phyloP scores from a whole-genome alignment of 2,113 vertebrate species.

The Meriones unguiculatus region DNA sequence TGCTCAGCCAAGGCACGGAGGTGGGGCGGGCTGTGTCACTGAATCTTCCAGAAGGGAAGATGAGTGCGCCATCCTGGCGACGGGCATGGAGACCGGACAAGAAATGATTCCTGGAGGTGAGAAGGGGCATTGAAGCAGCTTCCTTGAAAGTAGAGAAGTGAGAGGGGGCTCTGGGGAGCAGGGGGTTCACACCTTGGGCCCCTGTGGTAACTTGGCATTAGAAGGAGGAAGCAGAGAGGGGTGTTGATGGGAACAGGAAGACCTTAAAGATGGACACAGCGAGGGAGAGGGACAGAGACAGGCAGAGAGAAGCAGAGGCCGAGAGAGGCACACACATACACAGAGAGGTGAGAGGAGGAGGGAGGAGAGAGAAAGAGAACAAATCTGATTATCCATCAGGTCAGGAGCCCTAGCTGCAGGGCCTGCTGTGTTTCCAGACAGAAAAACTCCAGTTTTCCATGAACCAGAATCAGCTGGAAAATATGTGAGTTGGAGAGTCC shows the following conservation, averaged over 20 bases:
- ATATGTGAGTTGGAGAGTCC: background rate
- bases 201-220: background rate
- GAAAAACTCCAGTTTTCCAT: background rate
- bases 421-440: background rate
- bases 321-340: background rate
- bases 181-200: background rate
- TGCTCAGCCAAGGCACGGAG: background rate
- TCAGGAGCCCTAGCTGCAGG: background rate
- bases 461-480: background rate
- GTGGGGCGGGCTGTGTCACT: background rate
- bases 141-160: background rate
- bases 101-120: background rate
- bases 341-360: background rate
- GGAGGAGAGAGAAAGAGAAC: background rate
- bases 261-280: background rate
- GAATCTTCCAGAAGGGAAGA: background rate
- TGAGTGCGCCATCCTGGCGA: background rate
- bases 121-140: background rate
- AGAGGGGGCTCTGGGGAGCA: background rate
- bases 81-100: background rate
- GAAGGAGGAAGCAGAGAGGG: background rate
- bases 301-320: background rate
- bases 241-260: background rate
- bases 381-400: background rate
- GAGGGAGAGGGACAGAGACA: background rate